Conservation (phyloP, 2,113 vertebrate species). For the Salminus brasiliensis region DNA sequence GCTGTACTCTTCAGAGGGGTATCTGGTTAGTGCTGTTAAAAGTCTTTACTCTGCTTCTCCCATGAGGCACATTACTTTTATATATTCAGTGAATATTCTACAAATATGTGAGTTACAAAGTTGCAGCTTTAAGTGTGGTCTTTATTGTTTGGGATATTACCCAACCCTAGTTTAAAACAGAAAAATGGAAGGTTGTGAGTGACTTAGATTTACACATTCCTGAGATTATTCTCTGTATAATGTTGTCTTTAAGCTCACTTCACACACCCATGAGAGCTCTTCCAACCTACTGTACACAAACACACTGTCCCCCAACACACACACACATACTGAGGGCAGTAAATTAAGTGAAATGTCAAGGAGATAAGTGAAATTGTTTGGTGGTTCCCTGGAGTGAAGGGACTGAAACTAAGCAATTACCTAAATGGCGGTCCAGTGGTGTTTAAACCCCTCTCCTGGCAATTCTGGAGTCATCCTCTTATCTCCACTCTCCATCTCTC, state of each 20-base stretch:
- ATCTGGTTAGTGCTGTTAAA: too few relatives aligned
- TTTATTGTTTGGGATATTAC: too few relatives aligned
- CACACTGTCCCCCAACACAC: not conserved
- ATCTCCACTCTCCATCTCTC: conserved; percentile 44
- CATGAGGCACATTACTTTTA: too few relatives aligned
- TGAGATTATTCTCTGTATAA: not conserved
- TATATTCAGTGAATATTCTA: too few relatives aligned
- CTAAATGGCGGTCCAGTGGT: conserved; percentile 50
- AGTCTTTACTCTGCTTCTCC: too few relatives aligned
- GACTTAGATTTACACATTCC: not conserved
- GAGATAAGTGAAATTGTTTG: conserved; percentile 58
- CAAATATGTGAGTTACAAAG: too few relatives aligned
- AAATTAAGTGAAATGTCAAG: conserved; percentile 61
- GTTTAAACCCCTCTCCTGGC: conserved; percentile 30
- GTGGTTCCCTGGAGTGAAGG: conserved; percentile 50
- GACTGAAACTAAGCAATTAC: conserved; percentile 51
- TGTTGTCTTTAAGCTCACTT: not conserved
- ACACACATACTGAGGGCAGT: not conserved
- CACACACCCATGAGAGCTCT: not conserved
- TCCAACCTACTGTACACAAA: not conserved
- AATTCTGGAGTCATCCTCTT: conserved; percentile 21
- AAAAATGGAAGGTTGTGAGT: not conserved
- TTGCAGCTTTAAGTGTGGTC: too few relatives aligned
- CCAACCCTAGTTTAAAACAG: not conserved
- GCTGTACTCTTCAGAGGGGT: too few relatives aligned